These are phyloP conservation scores for Marisa cornuarietis DNA, from an alignment of 1,140 invertebrate genomes.

Conservation along the genomic window DNA sequence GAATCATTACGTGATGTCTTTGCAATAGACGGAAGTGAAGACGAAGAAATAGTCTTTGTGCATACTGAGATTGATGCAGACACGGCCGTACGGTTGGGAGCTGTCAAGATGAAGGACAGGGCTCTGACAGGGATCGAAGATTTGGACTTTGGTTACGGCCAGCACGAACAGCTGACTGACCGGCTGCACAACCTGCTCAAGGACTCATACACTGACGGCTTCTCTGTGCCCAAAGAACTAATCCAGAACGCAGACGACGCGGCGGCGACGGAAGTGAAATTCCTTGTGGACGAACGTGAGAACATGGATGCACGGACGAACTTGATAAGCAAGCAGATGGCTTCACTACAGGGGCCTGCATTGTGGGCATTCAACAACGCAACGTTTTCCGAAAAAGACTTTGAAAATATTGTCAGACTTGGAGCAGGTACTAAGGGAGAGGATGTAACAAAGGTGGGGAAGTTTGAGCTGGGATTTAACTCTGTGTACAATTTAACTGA, in stretches of 20 bases:
- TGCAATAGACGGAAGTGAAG: constrained; percentile 25
- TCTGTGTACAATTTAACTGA: constrained; percentile 64
- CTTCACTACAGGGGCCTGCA: constrained; percentile 54
- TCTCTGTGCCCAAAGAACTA: constrained; percentile 56
- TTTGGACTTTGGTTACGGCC: constrained; percentile 47
- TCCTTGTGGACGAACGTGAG: constrained; percentile 56
- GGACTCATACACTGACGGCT: constrained; percentile 51
- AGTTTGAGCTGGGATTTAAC: constrained; percentile 59
- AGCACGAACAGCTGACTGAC: constrained; percentile 50
- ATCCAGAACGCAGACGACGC: constrained; percentile 67
- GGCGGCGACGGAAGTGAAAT: constrained; percentile 52
- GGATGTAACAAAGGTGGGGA: constrained; percentile 53
- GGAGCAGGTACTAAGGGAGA: constrained; percentile 54
- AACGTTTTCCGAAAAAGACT: constrained; percentile 51
- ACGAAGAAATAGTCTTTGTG: constrained; percentile 40
- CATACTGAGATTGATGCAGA: constrained; percentile 41
- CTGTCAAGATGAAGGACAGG: constrained; percentile 41
- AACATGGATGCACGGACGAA: constrained; percentile 38
- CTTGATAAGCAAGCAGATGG: constrained; percentile 52
- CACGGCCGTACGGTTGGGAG: constrained; percentile 46
- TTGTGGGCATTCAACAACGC: constrained; percentile 60
- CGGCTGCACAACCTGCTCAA: constrained; percentile 42
- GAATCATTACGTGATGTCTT: constrained; percentile 9
- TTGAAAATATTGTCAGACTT: constrained; percentile 53
- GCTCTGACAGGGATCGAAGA: constrained; percentile 38